Base-by-base conservation (phyloP, 1,140 invertebrate species). In the Venustaconcha ellipsiformis region DNA sequence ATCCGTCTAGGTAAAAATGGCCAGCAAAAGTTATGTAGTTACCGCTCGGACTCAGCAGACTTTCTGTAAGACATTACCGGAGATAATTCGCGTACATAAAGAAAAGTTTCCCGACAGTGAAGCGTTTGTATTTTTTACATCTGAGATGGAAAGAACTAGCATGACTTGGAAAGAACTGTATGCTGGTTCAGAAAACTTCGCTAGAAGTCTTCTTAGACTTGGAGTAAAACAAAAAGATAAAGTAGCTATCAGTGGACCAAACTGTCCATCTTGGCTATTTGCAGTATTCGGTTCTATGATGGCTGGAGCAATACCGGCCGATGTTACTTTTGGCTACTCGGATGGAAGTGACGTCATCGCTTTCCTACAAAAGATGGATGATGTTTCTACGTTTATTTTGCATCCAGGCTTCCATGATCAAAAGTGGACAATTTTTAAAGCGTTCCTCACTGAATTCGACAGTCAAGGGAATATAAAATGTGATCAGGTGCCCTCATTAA, bases 301-400 rank as follows among this genome's bases (percentile, higher is more conserved):
- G 18, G 65, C 13, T 6, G 66, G 72, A 18, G 65, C 66, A 13
- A 60, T 67, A 6, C 72, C 72, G 15, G 58, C 56, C 1, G 62
- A 57, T 68, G 14, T 74, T 56, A 60, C 65, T 14, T 74, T 67
- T 55, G 62, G 57, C 2, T 67, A 67, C 15, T 18, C 65, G 56
- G 72, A 74, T n/a, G 72, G 72, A 13, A 74, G 72, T 62, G 72
- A 74, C 66, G 17, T 74, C n/a, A 48, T 74, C 20, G 30, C 65
- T 12, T 2, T 63, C 12, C 60, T 74, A 66, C 12, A 74, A 6
- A 59, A 55, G 23, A 14, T 74, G 23, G 14, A 60, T 55, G 18
- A 14, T 8, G 67, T 64, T 56, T 67, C 72, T 14, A 18, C 58
- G 0, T 26, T 74, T 18, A 18, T 67, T 20, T 67, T 67, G 72